Evolutionary conservation across 2,797 vertebrate species (phyloP), one percentile per base, ranked within the genome.

Genomic region (Anguilla marmorata): DNA sequence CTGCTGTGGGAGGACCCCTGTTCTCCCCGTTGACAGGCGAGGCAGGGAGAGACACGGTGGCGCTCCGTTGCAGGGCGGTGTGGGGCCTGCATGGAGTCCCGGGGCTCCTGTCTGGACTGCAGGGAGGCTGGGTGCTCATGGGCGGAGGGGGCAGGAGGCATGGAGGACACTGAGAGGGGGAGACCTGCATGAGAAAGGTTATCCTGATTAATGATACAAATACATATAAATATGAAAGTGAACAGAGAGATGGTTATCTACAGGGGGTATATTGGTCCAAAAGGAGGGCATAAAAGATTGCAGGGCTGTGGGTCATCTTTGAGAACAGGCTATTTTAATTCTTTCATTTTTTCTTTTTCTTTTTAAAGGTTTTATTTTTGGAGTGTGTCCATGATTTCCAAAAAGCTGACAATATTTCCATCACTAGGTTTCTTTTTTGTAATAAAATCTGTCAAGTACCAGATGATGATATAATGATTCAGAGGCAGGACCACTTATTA

Each of bases 1-100:
- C 91, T 0, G 93, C 93, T 19, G 69, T 21, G 1, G 89, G 88
- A 5, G 66, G 30, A 16, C 52, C 94, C 91, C 96, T 96, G 92
- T 96, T 95, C 93, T 98, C 96, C 95, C 98, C 98, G 0, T 98
- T 98, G 2, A 97, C 92, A 0, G 98, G 98, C 12, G 98, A 99
- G 60, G 96, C 96, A 19, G 98, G 97, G 72, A 99, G 79, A 45
- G 45, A 82, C 41, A 45, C 27, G 19, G 79, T 82, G 45, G 41
- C 7, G 7, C 41, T 82, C 21, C 6, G 41, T 3, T 50, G 5
- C 41, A 50, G 21, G 45, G 27, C 8, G 21, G 79, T 48, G 79
- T n/a, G 79, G 79, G 45, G 69, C 37, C 63, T 69, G 24, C 63
- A 97, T 89, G 95, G 96, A 86, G 96, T 96, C 2, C 97, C 97